Percentiles rank a stretch among this genome's conserved stretches.
Conservation (phyloP, 2,797 vertebrate species). For the Silurus aristotelis region DNA sequence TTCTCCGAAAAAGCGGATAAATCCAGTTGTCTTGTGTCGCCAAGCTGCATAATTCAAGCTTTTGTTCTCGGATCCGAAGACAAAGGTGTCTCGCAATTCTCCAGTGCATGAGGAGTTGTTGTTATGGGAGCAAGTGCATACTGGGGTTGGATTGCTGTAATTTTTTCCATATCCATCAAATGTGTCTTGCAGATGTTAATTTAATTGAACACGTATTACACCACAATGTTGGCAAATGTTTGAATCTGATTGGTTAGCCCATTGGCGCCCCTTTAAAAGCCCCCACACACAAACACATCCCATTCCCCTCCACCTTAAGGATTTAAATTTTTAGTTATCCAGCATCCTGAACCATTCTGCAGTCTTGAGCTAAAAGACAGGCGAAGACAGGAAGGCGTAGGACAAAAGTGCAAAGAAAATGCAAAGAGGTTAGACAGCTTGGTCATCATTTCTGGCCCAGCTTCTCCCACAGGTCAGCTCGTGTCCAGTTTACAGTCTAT, state of each 20-base stretch:
- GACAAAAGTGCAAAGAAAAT: constrained; percentile 37
- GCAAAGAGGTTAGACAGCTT: constrained; percentile 39
- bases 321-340: neutral
- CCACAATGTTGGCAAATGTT: neutral
- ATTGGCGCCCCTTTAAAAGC: neutral
- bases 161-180: neutral
- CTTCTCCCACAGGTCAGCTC: constrained; percentile 69
- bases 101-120: constrained; percentile 33
- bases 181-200: neutral
- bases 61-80: constrained; percentile 45
- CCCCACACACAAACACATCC: neutral
- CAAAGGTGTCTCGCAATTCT: constrained; percentile 35
- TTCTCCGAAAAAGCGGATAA: constrained; percentile 56
- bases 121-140: constrained; percentile 39
- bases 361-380: neutral
- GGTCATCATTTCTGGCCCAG: constrained; percentile 53
- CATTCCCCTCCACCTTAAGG: neutral
- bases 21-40: constrained; percentile 52
- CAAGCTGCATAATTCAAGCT: constrained; percentile 56
- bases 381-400: constrained; percentile 61
- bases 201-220: neutral
- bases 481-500: constrained; percentile 72
- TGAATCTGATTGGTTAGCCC: neutral
- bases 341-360: neutral
- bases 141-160: neutral